phyloP scores from a whole-genome alignment of 2,113 vertebrate species.

The Tapirus terrestris region DNA sequence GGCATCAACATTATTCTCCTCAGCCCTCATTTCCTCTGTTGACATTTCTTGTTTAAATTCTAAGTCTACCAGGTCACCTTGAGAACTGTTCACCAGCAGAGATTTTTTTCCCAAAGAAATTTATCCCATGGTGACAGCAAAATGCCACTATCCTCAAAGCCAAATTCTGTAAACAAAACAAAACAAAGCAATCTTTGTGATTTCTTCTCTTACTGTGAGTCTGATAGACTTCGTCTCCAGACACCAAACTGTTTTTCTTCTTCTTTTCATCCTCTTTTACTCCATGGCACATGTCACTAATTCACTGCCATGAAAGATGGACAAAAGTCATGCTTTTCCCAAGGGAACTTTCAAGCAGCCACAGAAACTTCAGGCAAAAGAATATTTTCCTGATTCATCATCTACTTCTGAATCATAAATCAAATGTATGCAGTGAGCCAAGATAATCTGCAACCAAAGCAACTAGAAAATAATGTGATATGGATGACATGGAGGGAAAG shows the following conservation, averaged over 20 bases:
- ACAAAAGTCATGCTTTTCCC: not conserved
- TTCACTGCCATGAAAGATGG: not conserved
- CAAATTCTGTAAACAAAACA: conserved; percentile 48
- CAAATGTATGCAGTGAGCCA: not conserved
- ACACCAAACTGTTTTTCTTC: not conserved
- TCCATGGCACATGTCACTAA: not conserved
- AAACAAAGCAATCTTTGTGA: conserved; percentile 6
- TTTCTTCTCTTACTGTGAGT: conserved; percentile 4
- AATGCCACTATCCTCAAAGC: conserved; percentile 52
- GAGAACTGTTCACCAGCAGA: conserved; percentile 43
- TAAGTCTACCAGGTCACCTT: conserved; percentile 67
- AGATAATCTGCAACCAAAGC: not conserved
- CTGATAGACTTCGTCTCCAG: not conserved
- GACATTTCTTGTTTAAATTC: conserved; percentile 68
- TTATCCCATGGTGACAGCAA: conserved; percentile 56
- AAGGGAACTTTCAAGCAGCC: not conserved
- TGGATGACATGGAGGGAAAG: not conserved
- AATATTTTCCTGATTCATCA: not conserved
- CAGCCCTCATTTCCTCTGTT: conserved; percentile 30
- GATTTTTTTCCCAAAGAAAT: conserved; percentile 54
- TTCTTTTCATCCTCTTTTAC: not conserved
- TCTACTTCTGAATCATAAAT: not conserved
- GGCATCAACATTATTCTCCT: not conserved
- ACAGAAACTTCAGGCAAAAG: conserved; percentile 21
- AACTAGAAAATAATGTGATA: not conserved